A percentile compares a stretch with the other conserved stretches of the same genome.
phyloP scores from a whole-genome alignment of 1,140 invertebrate genomes.

The Aporrectodea caliginosa region DNA sequence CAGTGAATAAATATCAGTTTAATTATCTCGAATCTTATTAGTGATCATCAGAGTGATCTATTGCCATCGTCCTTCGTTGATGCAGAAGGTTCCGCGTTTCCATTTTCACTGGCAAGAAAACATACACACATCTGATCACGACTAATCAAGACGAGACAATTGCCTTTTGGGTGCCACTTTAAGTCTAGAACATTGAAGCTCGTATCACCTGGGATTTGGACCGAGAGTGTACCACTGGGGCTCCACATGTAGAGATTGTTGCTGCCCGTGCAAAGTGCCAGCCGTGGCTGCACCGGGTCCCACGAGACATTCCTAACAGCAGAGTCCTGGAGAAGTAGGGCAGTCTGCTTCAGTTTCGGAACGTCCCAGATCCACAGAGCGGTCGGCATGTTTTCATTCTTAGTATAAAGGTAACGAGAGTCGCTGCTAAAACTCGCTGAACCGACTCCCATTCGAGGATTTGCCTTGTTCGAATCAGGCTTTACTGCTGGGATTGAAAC shows the following conservation, averaged over 20 bases:
- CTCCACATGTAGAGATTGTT: slow-evolving; percentile 57
- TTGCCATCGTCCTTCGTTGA: no score
- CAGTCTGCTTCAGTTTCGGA: slow-evolving; percentile 42
- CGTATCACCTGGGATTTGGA: slow-evolving; percentile 51
- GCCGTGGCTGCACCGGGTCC: slow-evolving; percentile 49
- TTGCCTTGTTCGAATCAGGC: slow-evolving; percentile 53
- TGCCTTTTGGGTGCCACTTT: slow-evolving; percentile 51
- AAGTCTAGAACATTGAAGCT: slow-evolving; percentile 47
- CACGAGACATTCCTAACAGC: slow-evolving; percentile 52
- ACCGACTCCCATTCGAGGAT: slow-evolving; percentile 53
- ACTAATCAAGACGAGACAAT: slow-evolving; percentile 45
- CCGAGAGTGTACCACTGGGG: slow-evolving; percentile 50
- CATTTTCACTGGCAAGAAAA: slow-evolving; percentile 36
- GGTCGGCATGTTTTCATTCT: slow-evolving; percentile 55
- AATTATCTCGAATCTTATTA: no score
- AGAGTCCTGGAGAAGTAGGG: slow-evolving; percentile 46
- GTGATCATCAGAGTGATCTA: no score
- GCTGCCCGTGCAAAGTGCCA: slow-evolving; percentile 52
- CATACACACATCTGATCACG: slow-evolving; percentile 54
- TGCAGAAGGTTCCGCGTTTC: no score
- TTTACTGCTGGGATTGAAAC: slow-evolving; percentile 46
- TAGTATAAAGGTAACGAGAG: slow-evolving; percentile 52
- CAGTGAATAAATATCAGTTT: no score
- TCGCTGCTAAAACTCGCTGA: slow-evolving; percentile 50
- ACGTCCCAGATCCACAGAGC: slow-evolving; percentile 55